Base-by-base conservation (phyloP, 2,888 invertebrate genomes). In the Rhamnusium bicolor region DNA sequence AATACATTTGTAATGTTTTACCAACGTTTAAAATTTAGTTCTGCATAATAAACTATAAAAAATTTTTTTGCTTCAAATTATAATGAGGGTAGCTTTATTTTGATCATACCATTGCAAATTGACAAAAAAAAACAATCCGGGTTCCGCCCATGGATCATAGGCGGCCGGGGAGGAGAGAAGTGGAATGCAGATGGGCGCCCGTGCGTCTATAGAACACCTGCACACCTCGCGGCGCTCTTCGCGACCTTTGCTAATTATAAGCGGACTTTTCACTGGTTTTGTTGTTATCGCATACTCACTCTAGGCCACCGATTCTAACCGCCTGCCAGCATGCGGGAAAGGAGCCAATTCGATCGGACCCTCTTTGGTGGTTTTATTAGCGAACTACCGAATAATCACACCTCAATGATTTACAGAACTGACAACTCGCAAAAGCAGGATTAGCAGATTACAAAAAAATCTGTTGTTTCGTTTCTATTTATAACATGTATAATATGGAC, bases 211-310 rank as follows among this genome's bases (percentile, higher is more conserved):
- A 79, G 86, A 81, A 87, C 87, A 87, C 87, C 87, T 87, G 87
- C 86, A 86, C 83, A 86, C 85, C 87, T 86, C 85, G 86, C 84
- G 87, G 86, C 86, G 81, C 82, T 85, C 82, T 83, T 79, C 80
- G 83, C 86, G 87, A 86, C 87, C 86, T 87, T 87, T 87, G 86
- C 87, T 86, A 87, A 87, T 87, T 85, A 85, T 84, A 84, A 85
- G 80, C 84, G 82, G 83, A 80, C 82, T 83, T 84, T 84, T 84
- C 83, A 81, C 80, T 80, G 77, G 76, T 78, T 74, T 77, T 73
- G 70, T 79, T 76, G 49, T 58, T 58, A 27, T 49, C 72, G 74
- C 71, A 68, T 72, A 68, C 70, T 65, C 66, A 74, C 67, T 71
- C 72, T 75, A 71, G 75, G 71, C 63, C 73, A 74, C 61, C 51